Conservation (phyloP, 2,888 invertebrate species). For the Ecliptopera silaceata region DNA sequence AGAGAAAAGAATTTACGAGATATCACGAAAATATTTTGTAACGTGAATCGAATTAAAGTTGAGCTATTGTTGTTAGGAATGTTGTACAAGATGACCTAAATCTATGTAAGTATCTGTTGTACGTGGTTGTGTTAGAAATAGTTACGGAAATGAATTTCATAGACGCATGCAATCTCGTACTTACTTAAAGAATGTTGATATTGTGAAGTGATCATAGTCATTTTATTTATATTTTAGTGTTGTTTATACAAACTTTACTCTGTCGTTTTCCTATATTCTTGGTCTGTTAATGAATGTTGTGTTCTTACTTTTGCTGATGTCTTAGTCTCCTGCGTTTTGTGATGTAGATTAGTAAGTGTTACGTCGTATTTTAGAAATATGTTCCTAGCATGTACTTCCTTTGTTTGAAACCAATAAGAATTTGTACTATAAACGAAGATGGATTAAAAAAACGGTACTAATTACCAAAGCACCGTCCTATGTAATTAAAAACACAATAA, state of each 20-base stretch:
- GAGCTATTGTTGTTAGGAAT: neutral
- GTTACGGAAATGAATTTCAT: conserved; percentile 34
- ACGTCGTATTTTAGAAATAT: neutral
- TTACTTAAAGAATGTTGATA: neutral
- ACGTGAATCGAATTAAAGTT: neutral
- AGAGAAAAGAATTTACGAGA: too few species aligned
- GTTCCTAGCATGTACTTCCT: conserved; percentile 3
- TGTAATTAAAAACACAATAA: too few species aligned
- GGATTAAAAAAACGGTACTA: too few species aligned
- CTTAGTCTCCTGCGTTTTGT: conserved; percentile 7
- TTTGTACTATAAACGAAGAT: too few species aligned
- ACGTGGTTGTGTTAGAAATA: conserved; percentile 13
- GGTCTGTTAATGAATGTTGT: neutral
- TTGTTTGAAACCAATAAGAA: neutral
- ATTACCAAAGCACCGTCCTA: too few species aligned
- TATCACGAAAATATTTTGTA: neutral
- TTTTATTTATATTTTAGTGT: conserved; percentile 5
- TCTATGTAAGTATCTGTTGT: conserved; percentile 10
- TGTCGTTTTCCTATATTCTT: neutral
- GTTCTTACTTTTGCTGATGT: conserved; percentile 3
- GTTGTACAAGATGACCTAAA: neutral
- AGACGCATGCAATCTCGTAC: conserved; percentile 47
- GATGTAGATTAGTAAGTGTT: neutral
- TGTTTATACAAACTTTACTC: neutral
- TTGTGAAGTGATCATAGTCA: conserved; percentile 15